A percentile compares a stretch with the other conserved stretches of the same genome.
These are phyloP conservation scores for Bombylius major DNA, from an alignment of 2,888 invertebrate species.

Conservation along the genomic window DNA sequence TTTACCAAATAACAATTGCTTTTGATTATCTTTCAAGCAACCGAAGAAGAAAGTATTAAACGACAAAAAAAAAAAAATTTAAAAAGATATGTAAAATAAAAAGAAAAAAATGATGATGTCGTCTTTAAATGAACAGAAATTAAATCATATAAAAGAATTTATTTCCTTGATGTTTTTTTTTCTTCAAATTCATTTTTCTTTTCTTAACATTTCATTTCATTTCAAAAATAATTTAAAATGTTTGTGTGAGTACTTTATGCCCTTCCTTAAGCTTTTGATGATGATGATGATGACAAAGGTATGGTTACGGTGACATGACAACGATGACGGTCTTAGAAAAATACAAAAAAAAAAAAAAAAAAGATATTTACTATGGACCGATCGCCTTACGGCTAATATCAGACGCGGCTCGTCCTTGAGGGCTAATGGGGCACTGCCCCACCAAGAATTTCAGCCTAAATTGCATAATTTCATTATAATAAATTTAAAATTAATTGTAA, in stretches of 20 bases:
- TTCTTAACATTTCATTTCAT: too few relatives aligned
- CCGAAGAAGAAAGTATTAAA: not conserved
- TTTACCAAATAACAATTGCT: not conserved
- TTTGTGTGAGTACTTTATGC: too few relatives aligned
- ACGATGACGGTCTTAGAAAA: not conserved
- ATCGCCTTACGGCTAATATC: not conserved
- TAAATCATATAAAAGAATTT: not conserved
- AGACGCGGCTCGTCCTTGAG: too few relatives aligned
- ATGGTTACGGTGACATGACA: not conserved
- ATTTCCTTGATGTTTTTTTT: not conserved
- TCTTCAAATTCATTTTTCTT: too few relatives aligned
- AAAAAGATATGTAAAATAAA: too few relatives aligned
- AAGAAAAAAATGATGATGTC: not conserved
- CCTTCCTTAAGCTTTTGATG: not conserved
- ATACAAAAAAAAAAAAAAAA: not conserved
- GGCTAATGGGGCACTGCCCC: too few relatives aligned
- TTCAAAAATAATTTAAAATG: too few relatives aligned
- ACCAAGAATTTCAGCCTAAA: too few relatives aligned
- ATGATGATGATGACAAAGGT: not conserved
- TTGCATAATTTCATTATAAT: too few relatives aligned
- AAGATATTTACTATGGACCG: not conserved
- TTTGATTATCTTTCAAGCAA: not conserved
- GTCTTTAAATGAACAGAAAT: not conserved
- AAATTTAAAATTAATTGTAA: too few relatives aligned
- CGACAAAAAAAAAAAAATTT: too few relatives aligned